These are phyloP conservation scores for Parnassius orleans DNA, from an alignment of 2,888 invertebrate genomes.

Conservation along the genomic window DNA sequence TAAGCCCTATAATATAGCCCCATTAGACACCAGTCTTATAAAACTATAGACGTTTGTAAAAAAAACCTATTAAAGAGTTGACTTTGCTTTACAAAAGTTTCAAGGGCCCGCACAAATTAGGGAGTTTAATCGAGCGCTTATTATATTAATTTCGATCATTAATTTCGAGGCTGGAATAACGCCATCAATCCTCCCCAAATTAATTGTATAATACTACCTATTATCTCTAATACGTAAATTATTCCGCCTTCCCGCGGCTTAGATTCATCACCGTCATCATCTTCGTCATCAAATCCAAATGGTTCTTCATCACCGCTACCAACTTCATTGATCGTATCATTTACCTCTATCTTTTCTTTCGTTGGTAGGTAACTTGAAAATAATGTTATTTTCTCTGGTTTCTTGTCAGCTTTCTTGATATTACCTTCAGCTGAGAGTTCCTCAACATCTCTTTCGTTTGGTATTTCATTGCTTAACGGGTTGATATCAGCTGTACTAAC, in stretches of 20 bases:
- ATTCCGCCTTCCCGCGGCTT: slow-evolving; percentile 48
- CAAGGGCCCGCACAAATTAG: too few relatives aligned
- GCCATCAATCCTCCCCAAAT: slow-evolving; percentile 56
- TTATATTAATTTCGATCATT: too few relatives aligned
- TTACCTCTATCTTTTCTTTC: slow-evolving; percentile 34
- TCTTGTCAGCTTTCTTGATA: slow-evolving; percentile 46
- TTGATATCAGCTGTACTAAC: slow-evolving; percentile 39
- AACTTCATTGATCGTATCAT: slow-evolving; percentile 37
- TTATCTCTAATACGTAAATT: slow-evolving; percentile 53
- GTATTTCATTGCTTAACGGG: slow-evolving; percentile 53
- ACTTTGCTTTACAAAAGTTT: too few relatives aligned
- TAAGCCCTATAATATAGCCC: too few relatives aligned
- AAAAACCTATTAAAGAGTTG: too few relatives aligned
- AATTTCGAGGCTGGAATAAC: slow-evolving; percentile 50
- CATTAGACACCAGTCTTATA: too few relatives aligned
- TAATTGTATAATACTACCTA: slow-evolving; percentile 59
- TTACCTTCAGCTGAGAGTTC: slow-evolving; percentile 56
- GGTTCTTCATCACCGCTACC: slow-evolving; percentile 42
- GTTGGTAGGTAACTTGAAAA: slow-evolving; percentile 56
- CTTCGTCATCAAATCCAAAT: slow-evolving; percentile 42
- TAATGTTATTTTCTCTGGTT: slow-evolving; percentile 65
- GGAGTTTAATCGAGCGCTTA: too few relatives aligned
- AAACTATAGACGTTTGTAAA: too few relatives aligned
- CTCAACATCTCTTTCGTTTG: slow-evolving; percentile 56
- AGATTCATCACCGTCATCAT: slow-evolving; percentile 34